phyloP scores from a whole-genome alignment of 2,797 vertebrate genomes.

The Psittacula derbiana region DNA sequence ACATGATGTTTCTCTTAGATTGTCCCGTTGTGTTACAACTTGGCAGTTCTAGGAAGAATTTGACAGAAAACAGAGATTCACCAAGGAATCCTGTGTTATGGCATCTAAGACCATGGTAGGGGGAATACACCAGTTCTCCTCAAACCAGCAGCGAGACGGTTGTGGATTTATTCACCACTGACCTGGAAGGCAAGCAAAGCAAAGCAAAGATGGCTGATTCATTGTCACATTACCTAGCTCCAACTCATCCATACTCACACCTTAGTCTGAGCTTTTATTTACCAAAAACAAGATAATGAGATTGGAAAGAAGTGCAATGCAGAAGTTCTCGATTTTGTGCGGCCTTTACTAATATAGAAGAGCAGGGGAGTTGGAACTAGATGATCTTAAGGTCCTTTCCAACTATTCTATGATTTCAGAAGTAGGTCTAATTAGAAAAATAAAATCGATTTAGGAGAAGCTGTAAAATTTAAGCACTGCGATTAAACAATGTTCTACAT shows the following conservation, averaged over 20 bases:
- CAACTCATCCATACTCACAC: neutral
- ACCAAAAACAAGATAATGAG: accelerated
- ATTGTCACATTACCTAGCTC: neutral
- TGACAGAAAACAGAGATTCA: neutral
- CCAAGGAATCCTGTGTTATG: neutral
- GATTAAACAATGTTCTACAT: neutral
- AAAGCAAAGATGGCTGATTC: neutral
- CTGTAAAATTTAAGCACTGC: neutral
- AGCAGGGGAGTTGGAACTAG: neutral
- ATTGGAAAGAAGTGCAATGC: neutral
- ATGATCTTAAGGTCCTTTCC: neutral
- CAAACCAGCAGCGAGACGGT: neutral
- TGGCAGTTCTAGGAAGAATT: neutral
- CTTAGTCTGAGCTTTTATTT: neutral
- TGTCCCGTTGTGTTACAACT: neutral
- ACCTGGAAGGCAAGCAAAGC: neutral
- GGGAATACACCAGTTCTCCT: neutral
- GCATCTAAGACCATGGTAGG: neutral
- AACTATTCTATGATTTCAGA: neutral
- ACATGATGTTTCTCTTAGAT: accelerated
- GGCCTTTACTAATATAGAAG: neutral
- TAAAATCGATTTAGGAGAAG: neutral
- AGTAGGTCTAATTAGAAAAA: neutral
- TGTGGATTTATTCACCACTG: neutral
- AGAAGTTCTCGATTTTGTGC: neutral